Evolutionary conservation across 2,113 vertebrate genomes (phyloP).

Genomic region (Sinocyclocheilus anophthalmus): DNA sequence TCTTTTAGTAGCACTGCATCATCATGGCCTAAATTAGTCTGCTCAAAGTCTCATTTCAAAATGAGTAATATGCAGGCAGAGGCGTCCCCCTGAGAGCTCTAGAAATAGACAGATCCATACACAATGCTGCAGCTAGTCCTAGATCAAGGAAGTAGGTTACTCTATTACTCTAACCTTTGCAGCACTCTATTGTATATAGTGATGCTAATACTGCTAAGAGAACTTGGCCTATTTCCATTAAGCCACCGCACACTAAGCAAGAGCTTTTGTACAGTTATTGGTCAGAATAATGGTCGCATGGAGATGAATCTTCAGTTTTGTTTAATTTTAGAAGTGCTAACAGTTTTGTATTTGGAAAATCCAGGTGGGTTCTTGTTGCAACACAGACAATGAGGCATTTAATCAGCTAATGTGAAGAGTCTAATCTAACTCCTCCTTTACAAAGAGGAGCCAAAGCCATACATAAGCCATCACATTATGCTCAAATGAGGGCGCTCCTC

Average conservation of each 20-base stretch:
- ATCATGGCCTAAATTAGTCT: conserved; percentile 33
- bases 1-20: conserved; percentile 5
- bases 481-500: conserved; percentile 13
- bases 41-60: conserved; percentile 35
- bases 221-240: conserved; percentile 48
- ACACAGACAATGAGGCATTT: conserved; percentile 10
- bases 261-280: neutral
- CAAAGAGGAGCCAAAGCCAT: conserved; percentile 22
- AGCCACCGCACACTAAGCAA: conserved; percentile 3
- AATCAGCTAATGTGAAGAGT: conserved; percentile 20
- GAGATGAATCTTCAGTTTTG: neutral
- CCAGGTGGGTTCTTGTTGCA: neutral
- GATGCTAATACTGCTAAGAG: conserved; percentile 55
- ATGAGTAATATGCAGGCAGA: conserved; percentile 41
- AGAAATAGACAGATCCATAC: conserved; percentile 56
- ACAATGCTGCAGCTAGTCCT: conserved; percentile 63
- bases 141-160: conserved; percentile 75
- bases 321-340: neutral
- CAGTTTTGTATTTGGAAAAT: neutral
- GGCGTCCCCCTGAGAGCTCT: conserved; percentile 54
- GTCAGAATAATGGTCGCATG: neutral
- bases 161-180: conserved; percentile 54
- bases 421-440: neutral
- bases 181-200: conserved; percentile 60
- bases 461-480: conserved; percentile 7